These are phyloP conservation scores for Palloptera scutellata DNA, from an alignment of 2,888 invertebrate genomes.

Conservation along the genomic window DNA sequence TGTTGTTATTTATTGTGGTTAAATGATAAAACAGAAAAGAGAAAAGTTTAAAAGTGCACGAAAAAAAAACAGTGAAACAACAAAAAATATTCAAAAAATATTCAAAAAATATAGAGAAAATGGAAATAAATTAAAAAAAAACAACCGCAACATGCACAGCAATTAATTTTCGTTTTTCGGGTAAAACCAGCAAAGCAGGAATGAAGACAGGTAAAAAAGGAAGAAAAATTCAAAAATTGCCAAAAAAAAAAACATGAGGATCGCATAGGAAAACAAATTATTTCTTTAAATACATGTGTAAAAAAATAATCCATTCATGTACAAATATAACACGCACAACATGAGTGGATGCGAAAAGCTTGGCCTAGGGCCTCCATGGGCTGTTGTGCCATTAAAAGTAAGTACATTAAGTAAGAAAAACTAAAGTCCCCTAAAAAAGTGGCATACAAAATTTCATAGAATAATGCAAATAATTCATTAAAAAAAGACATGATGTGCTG, in stretches of 20 bases:
- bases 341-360: no score
- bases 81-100: no score
- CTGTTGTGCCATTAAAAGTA: no score
- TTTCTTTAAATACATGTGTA: not conserved
- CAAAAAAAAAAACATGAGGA: not conserved
- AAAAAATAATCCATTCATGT: conserved; percentile 1
- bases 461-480: not conserved
- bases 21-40: no score
- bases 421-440: not conserved
- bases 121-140: not conserved
- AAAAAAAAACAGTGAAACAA: not conserved
- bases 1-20: no score
- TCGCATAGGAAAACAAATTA: no score
- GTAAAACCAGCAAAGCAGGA: not conserved
- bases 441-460: no score
- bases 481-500: not conserved
- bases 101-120: not conserved
- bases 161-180: conserved; percentile 17
- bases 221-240: not conserved
- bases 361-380: no score
- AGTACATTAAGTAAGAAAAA: not conserved
- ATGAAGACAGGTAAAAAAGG: not conserved
- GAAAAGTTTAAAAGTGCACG: no score
- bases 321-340: no score
- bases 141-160: conserved; percentile 27